Percentiles rank a stretch among this genome's conserved stretches.
These are phyloP conservation scores for Rhincodon typus DNA, from an alignment of 2,797 vertebrate genomes.

Conservation along the genomic window DNA sequence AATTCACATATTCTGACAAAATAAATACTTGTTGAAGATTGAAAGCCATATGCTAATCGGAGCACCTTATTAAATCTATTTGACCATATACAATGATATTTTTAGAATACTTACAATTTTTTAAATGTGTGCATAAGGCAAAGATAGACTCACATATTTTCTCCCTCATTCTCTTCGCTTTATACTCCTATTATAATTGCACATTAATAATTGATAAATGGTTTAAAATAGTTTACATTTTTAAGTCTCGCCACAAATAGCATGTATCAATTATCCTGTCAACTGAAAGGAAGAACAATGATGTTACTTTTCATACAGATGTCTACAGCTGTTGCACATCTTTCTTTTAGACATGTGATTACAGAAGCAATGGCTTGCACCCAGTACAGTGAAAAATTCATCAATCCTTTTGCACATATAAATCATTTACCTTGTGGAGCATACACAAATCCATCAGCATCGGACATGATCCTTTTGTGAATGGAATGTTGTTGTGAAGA, in stretches of 20 bases:
- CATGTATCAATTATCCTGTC: not conserved
- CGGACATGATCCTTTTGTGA: not conserved
- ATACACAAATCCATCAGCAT: not conserved
- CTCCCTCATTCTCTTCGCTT: too few relatives aligned
- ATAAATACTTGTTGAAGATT: not conserved
- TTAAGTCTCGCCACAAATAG: not conserved
- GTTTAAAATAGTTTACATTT: conserved; percentile 6
- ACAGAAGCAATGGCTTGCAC: not conserved
- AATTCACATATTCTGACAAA: conserved; percentile 5
- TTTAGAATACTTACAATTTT: not conserved
- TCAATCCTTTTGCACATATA: conserved; percentile 9
- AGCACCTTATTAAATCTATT: not conserved
- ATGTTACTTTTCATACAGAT: not conserved
- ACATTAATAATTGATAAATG: not conserved
- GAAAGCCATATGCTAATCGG: not conserved
- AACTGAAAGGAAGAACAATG: not conserved
- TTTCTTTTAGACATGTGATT: not conserved
- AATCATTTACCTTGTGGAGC: not conserved
- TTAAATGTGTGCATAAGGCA: not conserved
- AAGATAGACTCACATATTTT: not conserved
- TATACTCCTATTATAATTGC: not conserved
- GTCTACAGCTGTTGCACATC: not conserved
- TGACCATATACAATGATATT: not conserved
- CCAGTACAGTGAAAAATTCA: not conserved
- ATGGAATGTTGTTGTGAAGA: conserved; percentile 20